A percentile compares a stretch with the other conserved stretches of the same genome.
Conservation (phyloP, 2,797 vertebrate genomes). For the Dallia pectoralis region DNA sequence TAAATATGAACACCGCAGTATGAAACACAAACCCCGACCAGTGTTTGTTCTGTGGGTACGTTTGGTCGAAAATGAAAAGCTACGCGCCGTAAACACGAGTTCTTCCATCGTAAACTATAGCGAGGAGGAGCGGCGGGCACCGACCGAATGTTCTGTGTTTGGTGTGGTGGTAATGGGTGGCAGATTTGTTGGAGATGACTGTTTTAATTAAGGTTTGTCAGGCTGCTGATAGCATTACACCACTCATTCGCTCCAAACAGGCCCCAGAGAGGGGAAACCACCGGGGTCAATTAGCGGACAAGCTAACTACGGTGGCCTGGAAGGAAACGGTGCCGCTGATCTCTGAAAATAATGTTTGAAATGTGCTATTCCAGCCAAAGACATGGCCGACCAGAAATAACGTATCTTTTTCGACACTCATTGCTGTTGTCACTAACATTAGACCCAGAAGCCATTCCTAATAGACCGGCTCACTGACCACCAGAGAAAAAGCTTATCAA, state of each 20-base stretch:
- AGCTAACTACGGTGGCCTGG: not conserved
- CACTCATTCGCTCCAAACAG: slow-evolving; percentile 56
- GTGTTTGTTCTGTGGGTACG: slow-evolving; percentile 75
- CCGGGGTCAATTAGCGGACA: slow-evolving; percentile 57
- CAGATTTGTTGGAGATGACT: slow-evolving; percentile 72
- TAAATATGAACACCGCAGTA: slow-evolving; percentile 71
- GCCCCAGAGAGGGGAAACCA: slow-evolving; percentile 58
- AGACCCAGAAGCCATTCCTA: not conserved
- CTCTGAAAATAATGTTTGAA: not conserved
- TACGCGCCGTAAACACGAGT: slow-evolving; percentile 70
- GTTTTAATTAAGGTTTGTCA: slow-evolving; percentile 75
- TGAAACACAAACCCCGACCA: slow-evolving; percentile 70
- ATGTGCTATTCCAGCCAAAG: not conserved
- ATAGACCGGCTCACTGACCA: not conserved
- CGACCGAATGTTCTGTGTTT: slow-evolving; percentile 65
- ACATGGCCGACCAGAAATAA: not conserved
- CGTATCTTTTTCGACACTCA: not conserved
- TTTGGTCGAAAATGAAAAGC: slow-evolving; percentile 73
- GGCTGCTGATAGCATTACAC: slow-evolving; percentile 65
- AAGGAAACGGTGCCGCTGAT: not conserved
- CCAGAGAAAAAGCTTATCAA: not conserved
- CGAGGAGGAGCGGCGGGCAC: slow-evolving; percentile 41
- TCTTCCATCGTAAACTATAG: slow-evolving; percentile 66
- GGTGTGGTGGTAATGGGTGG: slow-evolving; percentile 71
- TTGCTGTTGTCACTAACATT: not conserved